phyloP scores from a whole-genome alignment of 1,140 invertebrate species.

The Polypedilum vanderplanki region DNA sequence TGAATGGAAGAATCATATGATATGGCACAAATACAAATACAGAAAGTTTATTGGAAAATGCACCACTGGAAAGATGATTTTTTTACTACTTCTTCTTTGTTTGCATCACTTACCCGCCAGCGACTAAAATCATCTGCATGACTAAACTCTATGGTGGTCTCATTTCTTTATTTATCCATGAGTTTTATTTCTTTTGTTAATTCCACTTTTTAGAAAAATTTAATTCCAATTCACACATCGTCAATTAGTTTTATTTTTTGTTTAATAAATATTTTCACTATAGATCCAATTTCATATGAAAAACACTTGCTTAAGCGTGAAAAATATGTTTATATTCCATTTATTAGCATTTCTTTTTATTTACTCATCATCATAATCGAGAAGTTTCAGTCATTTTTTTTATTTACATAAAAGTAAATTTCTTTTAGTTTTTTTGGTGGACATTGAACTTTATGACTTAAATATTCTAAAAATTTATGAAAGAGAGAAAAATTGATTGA shows the following conservation, averaged over 20 bases:
- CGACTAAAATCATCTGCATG: constrained; percentile 46
- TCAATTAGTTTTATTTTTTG: background rate
- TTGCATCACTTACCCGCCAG: constrained; percentile 42
- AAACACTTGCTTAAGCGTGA: too few relatives aligned
- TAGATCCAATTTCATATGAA: too few relatives aligned
- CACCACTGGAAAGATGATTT: background rate
- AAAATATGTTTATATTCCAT: too few relatives aligned
- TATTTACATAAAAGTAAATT: too few relatives aligned
- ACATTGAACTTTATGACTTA: too few relatives aligned
- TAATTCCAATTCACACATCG: background rate
- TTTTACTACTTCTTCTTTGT: background rate
- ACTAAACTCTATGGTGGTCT: constrained; percentile 21
- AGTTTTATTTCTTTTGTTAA: background rate
- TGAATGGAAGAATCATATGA: constrained; percentile 26
- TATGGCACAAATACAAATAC: constrained; percentile 27
- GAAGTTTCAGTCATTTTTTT: too few relatives aligned
- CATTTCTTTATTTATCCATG: constrained; percentile 23
- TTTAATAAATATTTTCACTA: background rate
- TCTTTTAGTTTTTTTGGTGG: too few relatives aligned
- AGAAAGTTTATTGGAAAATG: constrained; percentile 29
- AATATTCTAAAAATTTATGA: too few relatives aligned
- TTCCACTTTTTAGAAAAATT: background rate
- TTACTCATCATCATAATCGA: too few relatives aligned
- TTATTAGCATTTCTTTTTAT: too few relatives aligned
- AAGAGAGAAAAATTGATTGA: too few relatives aligned